These are phyloP conservation scores for Molossus alvarezi DNA, from an alignment of 2,797 vertebrate genomes.

Conservation along the genomic window DNA sequence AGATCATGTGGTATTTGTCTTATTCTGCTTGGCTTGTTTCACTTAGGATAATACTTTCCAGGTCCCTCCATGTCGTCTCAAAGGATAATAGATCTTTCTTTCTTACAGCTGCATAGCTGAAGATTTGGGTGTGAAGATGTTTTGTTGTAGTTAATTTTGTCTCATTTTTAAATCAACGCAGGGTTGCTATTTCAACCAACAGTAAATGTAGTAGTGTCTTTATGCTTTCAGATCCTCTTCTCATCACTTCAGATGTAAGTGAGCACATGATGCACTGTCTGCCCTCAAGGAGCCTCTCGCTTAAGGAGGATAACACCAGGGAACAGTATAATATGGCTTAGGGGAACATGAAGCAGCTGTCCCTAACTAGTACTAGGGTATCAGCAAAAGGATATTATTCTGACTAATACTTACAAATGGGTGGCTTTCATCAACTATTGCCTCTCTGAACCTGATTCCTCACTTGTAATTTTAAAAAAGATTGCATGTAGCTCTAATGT, in stretches of 20 bases:
- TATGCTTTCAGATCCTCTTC: not conserved
- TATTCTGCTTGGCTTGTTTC: too few species aligned
- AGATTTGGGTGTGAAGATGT: not conserved
- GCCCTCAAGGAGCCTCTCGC: not conserved
- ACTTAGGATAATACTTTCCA: too few species aligned
- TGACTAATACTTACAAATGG: not conserved
- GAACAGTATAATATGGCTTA: not conserved
- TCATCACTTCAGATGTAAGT: not conserved
- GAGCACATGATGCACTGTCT: not conserved
- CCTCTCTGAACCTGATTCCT: not conserved
- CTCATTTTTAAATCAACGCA: not conserved
- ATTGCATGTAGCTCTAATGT: not conserved
- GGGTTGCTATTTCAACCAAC: not conserved
- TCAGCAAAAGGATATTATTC: not conserved
- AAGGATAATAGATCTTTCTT: too few species aligned
- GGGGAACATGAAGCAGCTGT: not conserved
- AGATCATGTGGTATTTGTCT: too few species aligned
- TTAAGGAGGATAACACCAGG: not conserved
- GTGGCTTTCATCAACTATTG: not conserved
- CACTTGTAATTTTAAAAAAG: not conserved
- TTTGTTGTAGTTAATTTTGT: not conserved
- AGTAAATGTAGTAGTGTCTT: not conserved
- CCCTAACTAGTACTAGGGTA: not conserved
- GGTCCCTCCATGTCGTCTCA: too few species aligned
- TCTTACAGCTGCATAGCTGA: not conserved